Evolutionary conservation across 2,888 invertebrate genomes (phyloP), one percentile per base, ranked within the genome.

Genomic region (Eupithecia exiguata): DNA sequence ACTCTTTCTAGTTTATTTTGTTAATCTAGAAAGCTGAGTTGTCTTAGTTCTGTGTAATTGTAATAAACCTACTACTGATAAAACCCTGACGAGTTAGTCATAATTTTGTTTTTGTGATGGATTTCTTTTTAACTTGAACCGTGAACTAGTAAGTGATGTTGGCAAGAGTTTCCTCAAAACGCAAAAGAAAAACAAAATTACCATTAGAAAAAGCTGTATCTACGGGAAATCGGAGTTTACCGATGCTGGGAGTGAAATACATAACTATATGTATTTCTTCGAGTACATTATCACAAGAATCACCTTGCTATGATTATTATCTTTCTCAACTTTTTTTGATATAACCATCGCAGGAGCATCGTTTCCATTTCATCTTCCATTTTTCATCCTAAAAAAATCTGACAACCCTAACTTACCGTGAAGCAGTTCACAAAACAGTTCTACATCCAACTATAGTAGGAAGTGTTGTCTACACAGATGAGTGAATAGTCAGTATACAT

Each of bases 361-460:
- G 5, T 43, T 43, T 40, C 12, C 14, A 30, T 30, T 4, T 30
- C 30, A 30, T 3, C 30, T 5, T 18, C 6, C 16, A 46, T 46
- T 46, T n/a, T 18, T 46, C 0, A 46, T 46, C 7, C 18, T 46
- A 7, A 38, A 12, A 65, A 36, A 36, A 36, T 21, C 4, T 63
- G 63, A n/a, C 63, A 65, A 38, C 63, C 63, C 35, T 65, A 38
- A 21, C 12, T n/a, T 14, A 16, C 40, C 66, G 38, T 25, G 38
- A 58, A 65, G 68, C 65, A 75, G 65, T 70, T 73, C 49, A 25
- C 68, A 62, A n/a, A 21, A 63, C 16, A 38, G 35, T 63, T 46
- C 35, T 36, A 69, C 43, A 21, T 61, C 30, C 62, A 71, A 40
- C 36, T 65, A 53, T 40, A 63, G 61, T n/a, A 68, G 35, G 16